Percentiles rank a stretch among this genome's conserved stretches.
Conservation (phyloP, 2,888 invertebrate species). For the Zele albiditarsus region DNA sequence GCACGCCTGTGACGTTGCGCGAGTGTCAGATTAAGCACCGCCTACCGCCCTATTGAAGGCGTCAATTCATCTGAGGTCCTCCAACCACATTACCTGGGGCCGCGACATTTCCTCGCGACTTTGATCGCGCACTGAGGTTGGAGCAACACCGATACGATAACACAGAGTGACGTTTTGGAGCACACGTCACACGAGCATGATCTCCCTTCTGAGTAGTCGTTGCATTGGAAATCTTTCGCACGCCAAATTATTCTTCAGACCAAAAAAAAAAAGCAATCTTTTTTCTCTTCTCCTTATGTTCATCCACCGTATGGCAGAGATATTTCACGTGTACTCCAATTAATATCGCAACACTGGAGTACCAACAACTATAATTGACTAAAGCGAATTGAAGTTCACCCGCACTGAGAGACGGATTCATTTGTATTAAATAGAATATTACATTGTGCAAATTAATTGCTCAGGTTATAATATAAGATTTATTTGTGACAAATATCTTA, state of each 20-base stretch:
- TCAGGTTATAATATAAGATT: no score
- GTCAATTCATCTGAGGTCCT: constrained; percentile 21
- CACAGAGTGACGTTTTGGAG: constrained; percentile 27
- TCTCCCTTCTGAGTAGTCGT: not conserved
- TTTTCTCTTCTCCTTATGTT: no score
- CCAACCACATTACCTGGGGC: constrained; percentile 39
- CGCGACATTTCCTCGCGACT: constrained; percentile 37
- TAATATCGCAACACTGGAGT: no score
- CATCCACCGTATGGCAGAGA: no score
- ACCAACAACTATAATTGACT: no score
- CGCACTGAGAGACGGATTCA: no score
- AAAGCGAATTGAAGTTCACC: no score
- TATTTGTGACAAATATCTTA: no score
- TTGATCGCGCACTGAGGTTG: constrained; percentile 34
- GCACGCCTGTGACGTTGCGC: constrained; percentile 63
- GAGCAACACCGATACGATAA: constrained; percentile 31
- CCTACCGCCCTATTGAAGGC: constrained; percentile 68
- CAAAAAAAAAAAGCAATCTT: not conserved
- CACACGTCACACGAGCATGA: constrained; percentile 1
- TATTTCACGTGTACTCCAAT: no score
- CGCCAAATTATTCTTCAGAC: not conserved
- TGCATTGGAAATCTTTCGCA: not conserved
- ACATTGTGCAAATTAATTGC: no score
- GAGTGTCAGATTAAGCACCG: constrained; percentile 62
- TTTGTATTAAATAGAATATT: no score